These are phyloP conservation scores for Bathynomus jamesi DNA, from an alignment of 1,140 invertebrate genomes.

Conservation along the genomic window DNA sequence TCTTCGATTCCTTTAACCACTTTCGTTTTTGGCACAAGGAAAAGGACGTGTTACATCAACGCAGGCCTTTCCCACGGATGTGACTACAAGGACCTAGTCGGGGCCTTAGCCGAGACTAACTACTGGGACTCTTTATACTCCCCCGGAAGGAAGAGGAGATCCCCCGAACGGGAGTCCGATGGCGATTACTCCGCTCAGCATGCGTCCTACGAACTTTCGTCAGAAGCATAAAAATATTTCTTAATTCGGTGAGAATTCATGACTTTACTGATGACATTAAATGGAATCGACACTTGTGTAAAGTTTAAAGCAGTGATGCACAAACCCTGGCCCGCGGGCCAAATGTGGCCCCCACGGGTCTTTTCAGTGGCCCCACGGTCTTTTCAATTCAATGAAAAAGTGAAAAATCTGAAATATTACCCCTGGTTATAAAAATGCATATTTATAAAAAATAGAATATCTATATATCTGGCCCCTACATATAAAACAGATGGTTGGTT, in stretches of 20 bases:
- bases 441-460: too few species aligned
- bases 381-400: too few species aligned
- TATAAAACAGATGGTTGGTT: too few species aligned
- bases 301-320: too few species aligned
- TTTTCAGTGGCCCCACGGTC: too few species aligned
- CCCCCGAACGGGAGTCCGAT: background rate
- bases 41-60: slow-evolving; percentile 44
- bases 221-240: background rate
- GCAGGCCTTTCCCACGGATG: slow-evolving; percentile 45
- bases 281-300: too few species aligned
- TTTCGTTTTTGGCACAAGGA: slow-evolving; percentile 34
- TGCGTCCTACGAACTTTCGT: background rate
- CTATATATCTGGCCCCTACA: too few species aligned
- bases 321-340: too few species aligned
- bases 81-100: slow-evolving; percentile 44
- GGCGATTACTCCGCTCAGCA: background rate
- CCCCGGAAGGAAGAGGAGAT: slow-evolving; percentile 41
- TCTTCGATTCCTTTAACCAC: too few species aligned
- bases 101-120: slow-evolving; percentile 42
- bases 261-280: slow-evolving; percentile 5
- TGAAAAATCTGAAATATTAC: too few species aligned
- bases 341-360: too few species aligned
- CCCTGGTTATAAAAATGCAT: too few species aligned
- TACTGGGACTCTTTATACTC: slow-evolving; percentile 41
- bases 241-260: background rate